Conservation (phyloP, 2,888 invertebrate genomes). For the Chymomyza amoena region DNA sequence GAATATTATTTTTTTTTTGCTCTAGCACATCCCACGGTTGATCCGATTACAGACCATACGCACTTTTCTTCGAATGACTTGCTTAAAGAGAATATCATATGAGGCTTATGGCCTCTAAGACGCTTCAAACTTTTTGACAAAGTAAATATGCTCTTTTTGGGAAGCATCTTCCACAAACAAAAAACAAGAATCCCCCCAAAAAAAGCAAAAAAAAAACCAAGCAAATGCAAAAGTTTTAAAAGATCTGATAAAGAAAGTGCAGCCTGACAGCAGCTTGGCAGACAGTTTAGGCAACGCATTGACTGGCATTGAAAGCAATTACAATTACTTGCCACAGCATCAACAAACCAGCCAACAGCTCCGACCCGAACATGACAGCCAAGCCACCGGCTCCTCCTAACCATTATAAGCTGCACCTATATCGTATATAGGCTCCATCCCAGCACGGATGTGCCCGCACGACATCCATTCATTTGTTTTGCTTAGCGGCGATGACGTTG, state of each 20-base stretch:
- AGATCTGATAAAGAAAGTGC: slow-evolving; percentile 61
- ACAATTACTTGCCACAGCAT: slow-evolving; percentile 8
- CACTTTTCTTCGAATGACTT: neutral
- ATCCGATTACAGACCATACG: neutral
- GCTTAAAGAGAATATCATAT: neutral
- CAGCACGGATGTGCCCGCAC: slow-evolving; percentile 37
- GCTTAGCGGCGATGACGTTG: neutral
- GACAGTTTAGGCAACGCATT: slow-evolving; percentile 24
- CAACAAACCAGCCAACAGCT: neutral
- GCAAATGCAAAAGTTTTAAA: slow-evolving; percentile 64
- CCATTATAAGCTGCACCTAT: slow-evolving; percentile 19
- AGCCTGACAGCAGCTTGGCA: slow-evolving; percentile 23
- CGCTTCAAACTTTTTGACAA: neutral
- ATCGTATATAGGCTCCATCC: slow-evolving; percentile 17
- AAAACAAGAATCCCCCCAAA: neutral
- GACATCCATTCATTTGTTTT: slow-evolving; percentile 20
- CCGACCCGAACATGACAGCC: neutral
- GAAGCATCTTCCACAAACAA: neutral
- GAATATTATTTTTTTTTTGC: too few species aligned
- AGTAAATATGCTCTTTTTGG: neutral
- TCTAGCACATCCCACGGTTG: too few species aligned
- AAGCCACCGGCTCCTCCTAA: neutral
- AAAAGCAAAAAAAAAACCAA: neutral
- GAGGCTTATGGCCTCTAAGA: neutral
- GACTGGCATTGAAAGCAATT: slow-evolving; percentile 38